phyloP scores from a whole-genome alignment of 2,113 vertebrate species.

The Pseudopipra pipra region DNA sequence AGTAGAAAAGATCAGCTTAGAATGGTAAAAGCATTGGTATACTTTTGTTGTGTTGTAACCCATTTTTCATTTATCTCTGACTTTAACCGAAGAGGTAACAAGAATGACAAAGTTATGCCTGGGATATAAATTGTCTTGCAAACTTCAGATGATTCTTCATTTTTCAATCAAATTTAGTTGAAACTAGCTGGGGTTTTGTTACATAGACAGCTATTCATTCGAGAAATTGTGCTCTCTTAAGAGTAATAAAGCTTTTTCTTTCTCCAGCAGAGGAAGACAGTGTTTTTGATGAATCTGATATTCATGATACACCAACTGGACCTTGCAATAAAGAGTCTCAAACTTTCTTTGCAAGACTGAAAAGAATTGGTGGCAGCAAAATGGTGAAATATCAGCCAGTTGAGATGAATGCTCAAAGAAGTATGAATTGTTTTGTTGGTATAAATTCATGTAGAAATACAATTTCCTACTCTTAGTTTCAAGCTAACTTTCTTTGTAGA shows the following conservation, averaged over 20 bases:
- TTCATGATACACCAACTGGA: slow-evolving; percentile 97
- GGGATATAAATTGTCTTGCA: neutral
- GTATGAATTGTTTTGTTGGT: slow-evolving; percentile 81
- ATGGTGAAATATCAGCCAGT: slow-evolving; percentile 98
- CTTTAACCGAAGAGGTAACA: neutral
- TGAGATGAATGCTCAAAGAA: slow-evolving; percentile 96
- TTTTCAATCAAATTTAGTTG: slow-evolving; percentile 1
- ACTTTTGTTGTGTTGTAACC: neutral
- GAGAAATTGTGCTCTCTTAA: slow-evolving; percentile 46
- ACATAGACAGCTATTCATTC: neutral
- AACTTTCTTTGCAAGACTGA: slow-evolving; percentile 98
- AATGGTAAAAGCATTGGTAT: neutral
- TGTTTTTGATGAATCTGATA: slow-evolving; percentile 98
- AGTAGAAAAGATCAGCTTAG: neutral
- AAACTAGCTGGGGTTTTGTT: neutral
- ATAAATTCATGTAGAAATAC: slow-evolving; percentile 67
- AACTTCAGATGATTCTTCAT: neutral
- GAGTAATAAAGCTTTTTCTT: slow-evolving; percentile 71
- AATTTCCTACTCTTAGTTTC: slow-evolving; percentile 61
- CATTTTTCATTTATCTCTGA: neutral
- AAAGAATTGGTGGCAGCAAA: slow-evolving; percentile 98
- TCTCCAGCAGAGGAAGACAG: slow-evolving; percentile 93
- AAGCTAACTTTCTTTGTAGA: slow-evolving; percentile 54
- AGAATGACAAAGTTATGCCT: neutral
- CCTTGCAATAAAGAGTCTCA: slow-evolving; percentile 96